A percentile compares a stretch with the other conserved stretches of the same genome.
These are phyloP conservation scores for Drosophila leontia DNA, from an alignment of 1,140 invertebrate species.

Conservation along the genomic window DNA sequence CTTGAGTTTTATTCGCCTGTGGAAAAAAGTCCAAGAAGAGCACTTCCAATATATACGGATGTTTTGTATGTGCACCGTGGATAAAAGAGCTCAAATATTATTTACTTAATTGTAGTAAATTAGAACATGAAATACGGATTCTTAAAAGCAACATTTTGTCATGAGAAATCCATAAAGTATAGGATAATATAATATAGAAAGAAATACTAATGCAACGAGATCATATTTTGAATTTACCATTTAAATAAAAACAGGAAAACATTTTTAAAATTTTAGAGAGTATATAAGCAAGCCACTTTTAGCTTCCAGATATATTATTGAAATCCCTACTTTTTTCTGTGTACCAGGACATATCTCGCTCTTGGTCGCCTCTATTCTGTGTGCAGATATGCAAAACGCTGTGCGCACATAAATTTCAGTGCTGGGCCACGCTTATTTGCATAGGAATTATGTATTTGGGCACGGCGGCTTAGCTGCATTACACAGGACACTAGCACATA, in stretches of 20 bases:
- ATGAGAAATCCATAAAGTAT: background rate
- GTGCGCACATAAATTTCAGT: constrained; percentile 76
- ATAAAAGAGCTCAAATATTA: background rate
- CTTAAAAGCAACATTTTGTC: too few relatives aligned
- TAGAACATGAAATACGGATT: background rate
- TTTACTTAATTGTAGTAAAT: background rate
- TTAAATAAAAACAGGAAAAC: background rate
- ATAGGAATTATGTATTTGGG: constrained; percentile 83
- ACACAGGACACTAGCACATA: constrained; percentile 61
- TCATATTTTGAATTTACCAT: background rate
- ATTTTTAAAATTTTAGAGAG: background rate
- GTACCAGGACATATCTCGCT: constrained; percentile 31
- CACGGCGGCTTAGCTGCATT: constrained; percentile 77
- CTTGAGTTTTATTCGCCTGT: constrained; percentile 74
- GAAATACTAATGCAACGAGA: background rate
- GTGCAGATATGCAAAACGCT: constrained; percentile 78
- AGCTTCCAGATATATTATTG: too few relatives aligned
- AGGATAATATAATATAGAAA: background rate
- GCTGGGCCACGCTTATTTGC: constrained; percentile 77
- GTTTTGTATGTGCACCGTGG: constrained; percentile 8
- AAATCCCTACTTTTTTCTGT: background rate
- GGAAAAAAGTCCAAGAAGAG: constrained; percentile 39
- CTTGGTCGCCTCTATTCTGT: constrained; percentile 25
- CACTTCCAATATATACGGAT: constrained; percentile 23
- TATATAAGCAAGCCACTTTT: too few relatives aligned